Base-by-base conservation (phyloP, 1,140 invertebrate species). In the Hycleus phaleratus region DNA sequence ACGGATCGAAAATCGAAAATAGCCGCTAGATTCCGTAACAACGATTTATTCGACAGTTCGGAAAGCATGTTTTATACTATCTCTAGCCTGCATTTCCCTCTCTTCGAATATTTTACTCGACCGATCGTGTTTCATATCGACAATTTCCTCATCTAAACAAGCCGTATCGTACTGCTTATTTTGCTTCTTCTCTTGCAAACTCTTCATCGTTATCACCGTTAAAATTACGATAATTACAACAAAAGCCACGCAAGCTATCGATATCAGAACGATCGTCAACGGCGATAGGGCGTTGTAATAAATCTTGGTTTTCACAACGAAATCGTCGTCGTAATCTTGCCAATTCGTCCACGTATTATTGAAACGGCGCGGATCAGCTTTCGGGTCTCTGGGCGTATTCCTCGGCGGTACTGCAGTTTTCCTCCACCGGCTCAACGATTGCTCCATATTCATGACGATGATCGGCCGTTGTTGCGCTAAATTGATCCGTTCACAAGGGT, bases 401-500 rank as follows among this genome's bases (percentile, higher is more conserved):
- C 64, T 71, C 2, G 81, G 75, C 5, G 76, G 69, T 2, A 83
- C 54, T 3, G 76, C 73, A 1, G 75, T 79, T 26, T 71, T 57
- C 48, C 74, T 73, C 50, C 78, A 80, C 42, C 75, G 63, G 4
- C 71, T 40, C 0, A 85, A 58, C 9, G 71, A 53, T 11, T 74
- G 62, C 64, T 81, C 67, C 25, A 88, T 56, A 10, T 66, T 68
- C 0, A 69, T 46, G 3, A 82, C 42, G 2, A 82, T 68, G 7
- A 71, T 47, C 3, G 79, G 79, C n/a, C 73, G 48, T 0, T 64
- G 43, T 0, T 66, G 52, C 6, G 82, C 82, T 25, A 92, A 68
- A 74, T 92, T 90, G 26, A 81, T 75, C 50, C 73, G 80, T 71
- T 92, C 90, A 66, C 90, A 92, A 0, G 90, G 90, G 75, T 92